phyloP scores from a whole-genome alignment of 2,888 invertebrate genomes.

The Ashinkailepas kermadecensis region DNA sequence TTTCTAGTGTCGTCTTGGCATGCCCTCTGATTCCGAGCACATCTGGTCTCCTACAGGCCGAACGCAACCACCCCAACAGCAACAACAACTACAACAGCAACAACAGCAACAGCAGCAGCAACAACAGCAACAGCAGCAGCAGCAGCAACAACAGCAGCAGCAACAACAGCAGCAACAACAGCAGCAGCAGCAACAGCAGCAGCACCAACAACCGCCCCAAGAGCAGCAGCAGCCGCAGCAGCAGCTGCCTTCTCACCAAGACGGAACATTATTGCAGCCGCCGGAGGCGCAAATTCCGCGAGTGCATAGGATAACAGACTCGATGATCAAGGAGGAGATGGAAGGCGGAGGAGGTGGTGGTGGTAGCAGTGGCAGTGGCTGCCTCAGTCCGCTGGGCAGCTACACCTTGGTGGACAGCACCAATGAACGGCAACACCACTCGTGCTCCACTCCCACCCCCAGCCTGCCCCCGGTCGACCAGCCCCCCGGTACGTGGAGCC shows the following conservation, averaged over 20 bases:
- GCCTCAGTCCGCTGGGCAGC: conserved; percentile 4
- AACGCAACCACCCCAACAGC: neutral
- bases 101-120: neutral
- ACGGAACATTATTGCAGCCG: neutral
- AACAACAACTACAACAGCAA: neutral
- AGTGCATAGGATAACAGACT: conserved; percentile 1
- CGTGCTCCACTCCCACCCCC: neutral
- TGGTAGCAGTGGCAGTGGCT: conserved; percentile 2
- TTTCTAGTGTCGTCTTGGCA: neutral
- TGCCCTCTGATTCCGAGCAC: neutral
- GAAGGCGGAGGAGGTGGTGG: conserved; percentile 16
- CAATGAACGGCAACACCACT: neutral
- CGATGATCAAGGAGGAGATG: conserved; percentile 18
- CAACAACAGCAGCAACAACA: neutral
- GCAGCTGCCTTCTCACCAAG: no score
- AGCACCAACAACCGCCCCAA: neutral
- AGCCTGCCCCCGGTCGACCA: neutral
- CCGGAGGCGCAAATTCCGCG: neutral
- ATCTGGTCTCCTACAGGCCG: neutral
- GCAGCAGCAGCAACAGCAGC: neutral
- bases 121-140: neutral
- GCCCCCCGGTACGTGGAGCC: conserved; percentile 5
- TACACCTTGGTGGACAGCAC: conserved; percentile 2
- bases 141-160: neutral
- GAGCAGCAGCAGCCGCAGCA: conserved; percentile 4